Evolutionary conservation across 2,113 vertebrate genomes (phyloP).

Genomic region (Ondatra zibethicus): DNA sequence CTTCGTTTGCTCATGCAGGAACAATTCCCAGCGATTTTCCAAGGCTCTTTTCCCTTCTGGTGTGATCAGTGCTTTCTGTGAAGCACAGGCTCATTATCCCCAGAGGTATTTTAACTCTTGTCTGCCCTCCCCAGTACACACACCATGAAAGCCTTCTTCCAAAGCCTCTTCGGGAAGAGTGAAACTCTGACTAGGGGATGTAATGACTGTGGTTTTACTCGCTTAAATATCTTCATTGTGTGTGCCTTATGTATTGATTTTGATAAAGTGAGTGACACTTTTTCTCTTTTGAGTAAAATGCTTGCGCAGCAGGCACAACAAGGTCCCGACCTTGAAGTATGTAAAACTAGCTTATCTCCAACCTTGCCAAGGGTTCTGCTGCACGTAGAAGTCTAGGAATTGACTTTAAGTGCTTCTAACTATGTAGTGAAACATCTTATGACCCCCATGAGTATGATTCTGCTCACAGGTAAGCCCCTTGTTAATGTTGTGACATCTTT

Average conservation of each 20-base stretch:
- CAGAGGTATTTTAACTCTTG: slow-evolving; percentile 57
- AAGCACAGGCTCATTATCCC: slow-evolving; percentile 55
- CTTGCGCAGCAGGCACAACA: neutral
- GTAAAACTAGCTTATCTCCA: neutral
- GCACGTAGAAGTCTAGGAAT: neutral
- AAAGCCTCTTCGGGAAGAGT: neutral
- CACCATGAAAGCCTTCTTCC: neutral
- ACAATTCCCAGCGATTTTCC: slow-evolving; percentile 58
- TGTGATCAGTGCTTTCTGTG: slow-evolving; percentile 22
- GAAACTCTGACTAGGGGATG: neutral
- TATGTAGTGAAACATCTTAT: neutral
- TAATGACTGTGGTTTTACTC: neutral
- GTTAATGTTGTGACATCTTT: neutral
- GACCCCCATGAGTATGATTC: neutral
- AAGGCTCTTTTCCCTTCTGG: slow-evolving; percentile 55
- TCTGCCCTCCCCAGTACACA: neutral
- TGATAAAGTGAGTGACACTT: neutral
- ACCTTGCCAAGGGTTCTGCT: neutral
- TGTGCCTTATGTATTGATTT: neutral
- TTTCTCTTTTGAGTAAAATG: neutral
- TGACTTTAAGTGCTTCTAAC: neutral
- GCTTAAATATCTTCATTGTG: neutral
- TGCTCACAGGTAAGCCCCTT: neutral
- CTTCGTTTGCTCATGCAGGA: slow-evolving; percentile 50
- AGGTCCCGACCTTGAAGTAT: neutral